Base-by-base conservation (phyloP, 2,888 invertebrate species). In the Brenthis daphne region DNA sequence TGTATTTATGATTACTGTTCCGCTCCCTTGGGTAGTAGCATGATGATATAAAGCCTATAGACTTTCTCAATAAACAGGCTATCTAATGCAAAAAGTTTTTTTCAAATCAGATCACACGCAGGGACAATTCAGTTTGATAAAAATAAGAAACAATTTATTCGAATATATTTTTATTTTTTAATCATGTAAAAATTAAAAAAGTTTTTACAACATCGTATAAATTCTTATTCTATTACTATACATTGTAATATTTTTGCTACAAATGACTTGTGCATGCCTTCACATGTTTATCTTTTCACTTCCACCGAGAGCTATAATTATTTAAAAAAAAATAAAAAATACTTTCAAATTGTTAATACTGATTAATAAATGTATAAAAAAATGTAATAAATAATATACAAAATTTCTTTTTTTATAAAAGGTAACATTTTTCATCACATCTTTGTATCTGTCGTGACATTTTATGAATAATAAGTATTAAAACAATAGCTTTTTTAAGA, bases 221-320 rank as follows among this genome's bases (percentile, higher is more conserved):
- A 54, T 24, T 57, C n/a, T 65, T 65, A 72, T 65, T 29, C 58
- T 72, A 51, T 65, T 47, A 64, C 56, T 71, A 72, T 48, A 69
- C 48, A 56, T 69, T 55, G 51, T 33, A 65, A 58, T 70, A 69
- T 64, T 37, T 37, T 67, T 20, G 54, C 63, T 65, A 67, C 54
- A 84, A 81, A 77, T 89, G 89, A 89, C 89, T 89, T 85, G 87
- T 85, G 85, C 80, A 82, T 83, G 81, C 82, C 74, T 75, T 67
- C 79, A 69, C 68, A 67, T 61, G 60, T 61, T 14, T 29, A 56
- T 54, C 56, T 73, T 74, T 76, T 77, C 72, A 68, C 76, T 82
- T 82, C 85, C 86, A 89, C 86, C 82, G 81, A 74, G 79, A 85
- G 82, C 82, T 81, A 82, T 80, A 78, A 76, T 48, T 43, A 43